Percentiles rank a stretch among this genome's conserved stretches.
phyloP scores from a whole-genome alignment of 2,113 vertebrate genomes.

The Rana temporaria region DNA sequence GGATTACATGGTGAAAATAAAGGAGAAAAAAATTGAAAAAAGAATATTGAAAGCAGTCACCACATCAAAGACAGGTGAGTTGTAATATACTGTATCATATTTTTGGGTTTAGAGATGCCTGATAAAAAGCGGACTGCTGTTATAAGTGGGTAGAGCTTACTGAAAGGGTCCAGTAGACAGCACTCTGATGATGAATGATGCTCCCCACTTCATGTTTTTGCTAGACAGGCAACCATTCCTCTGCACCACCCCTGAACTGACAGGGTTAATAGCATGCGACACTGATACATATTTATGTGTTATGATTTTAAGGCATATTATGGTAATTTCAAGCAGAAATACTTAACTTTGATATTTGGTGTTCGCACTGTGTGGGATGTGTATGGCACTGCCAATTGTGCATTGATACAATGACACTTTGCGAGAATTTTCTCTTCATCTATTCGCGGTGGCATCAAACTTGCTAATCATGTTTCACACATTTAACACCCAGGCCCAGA shows the following conservation, averaged over 20 bases:
- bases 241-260: background rate
- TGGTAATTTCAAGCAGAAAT: conserved; percentile 21
- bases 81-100: too few species aligned
- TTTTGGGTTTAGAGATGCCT: too few species aligned
- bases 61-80: too few species aligned
- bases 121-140: too few species aligned
- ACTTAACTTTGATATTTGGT: conserved; percentile 2
- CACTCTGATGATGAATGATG: too few species aligned
- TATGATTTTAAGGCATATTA: background rate
- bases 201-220: too few species aligned
- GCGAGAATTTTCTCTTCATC: conserved; percentile 29
- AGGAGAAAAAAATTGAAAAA: too few species aligned
- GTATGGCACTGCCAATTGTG: conserved; percentile 32
- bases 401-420: conserved; percentile 44
- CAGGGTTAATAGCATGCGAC: conserved; percentile 27
- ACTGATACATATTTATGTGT: conserved; percentile 27
- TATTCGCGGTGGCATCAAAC: conserved; percentile 26
- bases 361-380: conserved; percentile 31
- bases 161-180: too few species aligned
- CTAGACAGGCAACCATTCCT: background rate
- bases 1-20: too few species aligned
- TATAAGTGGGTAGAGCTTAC: too few species aligned
- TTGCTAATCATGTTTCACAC: conserved; percentile 54
- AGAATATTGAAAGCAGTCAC: too few species aligned
- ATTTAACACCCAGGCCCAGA: conserved; percentile 52